Evolutionary conservation across 2,113 vertebrate genomes (phyloP), one percentile per base, ranked within the genome.

Genomic region (Cariama cristata): DNA sequence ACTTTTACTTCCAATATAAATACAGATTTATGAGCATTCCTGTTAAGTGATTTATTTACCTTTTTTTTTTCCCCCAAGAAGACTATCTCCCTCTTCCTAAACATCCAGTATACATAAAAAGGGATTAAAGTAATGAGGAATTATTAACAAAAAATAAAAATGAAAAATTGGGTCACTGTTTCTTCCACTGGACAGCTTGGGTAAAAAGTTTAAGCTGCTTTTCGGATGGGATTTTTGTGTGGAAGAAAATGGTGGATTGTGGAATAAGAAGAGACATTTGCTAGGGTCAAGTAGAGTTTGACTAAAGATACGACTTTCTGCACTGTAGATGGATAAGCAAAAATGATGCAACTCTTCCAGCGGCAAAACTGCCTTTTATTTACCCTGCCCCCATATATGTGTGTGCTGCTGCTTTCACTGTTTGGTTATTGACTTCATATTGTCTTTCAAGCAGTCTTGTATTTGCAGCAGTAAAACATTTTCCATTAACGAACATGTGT

Each of bases 1-100:
- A 74, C 68, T 94, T 94, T 88, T 80, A 5, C 56, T 83, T 67
- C 76, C 79, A 79, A 24, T 81, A 71, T 74, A 93, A 92, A 93
- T 80, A 66, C 38, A 86, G 72, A 93, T 96, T 95, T 95, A 88
- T 80, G 72, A 92, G 40, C 42, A 64, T 75, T 88, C 30, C 52
- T 55, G 22, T 81, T 68, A 56, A 1, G 8, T 47, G 76, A 91
- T 81, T 71, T 89, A 84, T 86, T 80, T 90, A 5, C 21, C 1
- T 8, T 60, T 69, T 74, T 44, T 38, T 38, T 8, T 38, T 8
- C 4, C 6, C 21, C 7, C 27, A n/a, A 15, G 28, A 75, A 24
- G 17, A 30, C 38, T 30, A 9, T 83, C 53, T 35, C 16, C 44
- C 11, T 86, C 44, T 73, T 88, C 11, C n/a, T 28, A 11, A 86